A percentile compares a stretch with the other conserved stretches of the same genome.
Conservation (phyloP, 2,888 invertebrate species). For the Drosophila engyochracea region DNA sequence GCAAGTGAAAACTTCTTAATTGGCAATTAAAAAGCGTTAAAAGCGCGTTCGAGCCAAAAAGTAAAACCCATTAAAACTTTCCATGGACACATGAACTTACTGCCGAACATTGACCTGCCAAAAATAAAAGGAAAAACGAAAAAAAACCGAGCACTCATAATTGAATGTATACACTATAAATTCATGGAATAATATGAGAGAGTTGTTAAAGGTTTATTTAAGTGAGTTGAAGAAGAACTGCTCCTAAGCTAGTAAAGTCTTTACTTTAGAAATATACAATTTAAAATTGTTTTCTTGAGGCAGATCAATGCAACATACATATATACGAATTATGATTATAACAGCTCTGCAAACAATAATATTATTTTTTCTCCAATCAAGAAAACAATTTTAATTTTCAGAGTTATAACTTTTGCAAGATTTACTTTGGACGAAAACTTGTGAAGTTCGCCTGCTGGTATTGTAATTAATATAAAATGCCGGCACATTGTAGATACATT, state of each 20-base stretch:
- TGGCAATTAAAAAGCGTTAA: slow-evolving; percentile 71
- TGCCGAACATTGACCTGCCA: slow-evolving; percentile 27
- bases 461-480: slow-evolving; percentile 60
- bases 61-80: slow-evolving; percentile 46
- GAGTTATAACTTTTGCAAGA: background rate
- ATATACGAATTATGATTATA: background rate
- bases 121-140: background rate
- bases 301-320: background rate
- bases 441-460: slow-evolving; percentile 4
- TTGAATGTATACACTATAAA: background rate
- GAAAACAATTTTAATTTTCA: background rate
- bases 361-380: background rate
- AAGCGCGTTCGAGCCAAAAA: slow-evolving; percentile 33
- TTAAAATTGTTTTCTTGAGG: background rate
- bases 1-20: slow-evolving; percentile 64
- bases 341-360: background rate
- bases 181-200: background rate
- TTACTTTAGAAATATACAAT: background rate
- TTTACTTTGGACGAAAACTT: slow-evolving; percentile 1
- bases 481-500: slow-evolving; percentile 47
- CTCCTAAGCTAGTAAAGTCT: background rate
- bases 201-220: slow-evolving; percentile 1
- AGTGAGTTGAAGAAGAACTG: background rate
- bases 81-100: slow-evolving; percentile 20
- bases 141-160: slow-evolving; percentile 8